These are phyloP conservation scores for Eucriotettix oculatus DNA, from an alignment of 2,888 invertebrate genomes.

Conservation along the genomic window DNA sequence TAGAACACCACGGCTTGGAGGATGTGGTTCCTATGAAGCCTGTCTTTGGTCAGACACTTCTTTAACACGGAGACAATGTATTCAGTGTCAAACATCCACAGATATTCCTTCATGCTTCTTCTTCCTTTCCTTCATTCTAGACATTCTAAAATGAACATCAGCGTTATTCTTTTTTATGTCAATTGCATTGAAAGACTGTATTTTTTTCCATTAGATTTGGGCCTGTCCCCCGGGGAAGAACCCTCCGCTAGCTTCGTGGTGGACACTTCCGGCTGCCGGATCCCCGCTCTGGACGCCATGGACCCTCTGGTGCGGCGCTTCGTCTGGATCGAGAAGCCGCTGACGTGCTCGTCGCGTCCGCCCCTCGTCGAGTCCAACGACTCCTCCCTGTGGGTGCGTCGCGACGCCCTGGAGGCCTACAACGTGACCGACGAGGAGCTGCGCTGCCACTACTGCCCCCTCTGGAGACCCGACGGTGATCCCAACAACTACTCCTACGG, in stretches of 20 bases:
- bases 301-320: conserved; percentile 7
- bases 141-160: no score
- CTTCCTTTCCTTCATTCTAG: no score
- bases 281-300: conserved; percentile 11
- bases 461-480: conserved; percentile 5
- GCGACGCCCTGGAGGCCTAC: conserved; percentile 29
- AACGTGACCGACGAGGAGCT: conserved; percentile 31
- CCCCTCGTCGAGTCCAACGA: conserved; percentile 16
- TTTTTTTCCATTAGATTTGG: no score
- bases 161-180: no score
- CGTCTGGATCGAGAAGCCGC: conserved; percentile 2
- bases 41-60: no score
- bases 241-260: conserved; percentile 6
- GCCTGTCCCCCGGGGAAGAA: no score
- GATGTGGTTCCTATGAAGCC: no score
- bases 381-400: conserved; percentile 38
- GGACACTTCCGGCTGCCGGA: conserved; percentile 10
- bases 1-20: no score
- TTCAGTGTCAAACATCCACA: no score
- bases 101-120: no score
- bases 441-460: conserved; percentile 16
- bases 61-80: no score
- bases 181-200: no score
- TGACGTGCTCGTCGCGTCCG: conserved; percentile 5
- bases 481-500: conserved; percentile 2